phyloP scores from a whole-genome alignment of 2,797 vertebrate species.

The Chelmon rostratus region DNA sequence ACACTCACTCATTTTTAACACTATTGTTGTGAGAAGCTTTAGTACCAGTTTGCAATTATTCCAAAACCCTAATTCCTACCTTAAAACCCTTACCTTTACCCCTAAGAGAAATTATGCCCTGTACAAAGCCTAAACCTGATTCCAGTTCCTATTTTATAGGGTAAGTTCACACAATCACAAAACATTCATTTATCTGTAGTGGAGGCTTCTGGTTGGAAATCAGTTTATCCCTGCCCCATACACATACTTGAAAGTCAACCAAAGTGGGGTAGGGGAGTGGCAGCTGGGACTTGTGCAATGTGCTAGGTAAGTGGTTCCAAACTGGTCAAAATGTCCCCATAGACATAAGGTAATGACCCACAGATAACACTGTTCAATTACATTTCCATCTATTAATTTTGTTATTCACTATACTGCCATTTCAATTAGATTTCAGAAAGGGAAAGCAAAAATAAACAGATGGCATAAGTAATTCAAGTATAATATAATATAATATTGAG shows the following conservation, averaged over 20 bases:
- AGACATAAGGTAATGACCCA: neutral
- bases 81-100: neutral
- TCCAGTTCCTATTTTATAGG: neutral
- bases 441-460: neutral
- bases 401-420: neutral
- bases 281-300: neutral
- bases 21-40: neutral
- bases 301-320: neutral
- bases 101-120: neutral
- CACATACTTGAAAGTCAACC: neutral
- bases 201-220: neutral
- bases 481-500: no score
- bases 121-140: neutral
- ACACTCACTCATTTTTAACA: neutral
- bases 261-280: neutral
- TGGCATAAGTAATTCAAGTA: neutral
- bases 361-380: no score
- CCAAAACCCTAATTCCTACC: neutral
- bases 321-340: neutral
- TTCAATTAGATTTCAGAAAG: neutral
- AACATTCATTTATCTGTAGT: neutral
- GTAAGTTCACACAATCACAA: neutral
- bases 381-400: neutral
- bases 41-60: neutral
- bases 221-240: neutral